Percentiles rank a stretch among this genome's conserved stretches.
These are phyloP conservation scores for Vireo altiloquus DNA, from an alignment of 2,113 vertebrate genomes.

Conservation along the genomic window DNA sequence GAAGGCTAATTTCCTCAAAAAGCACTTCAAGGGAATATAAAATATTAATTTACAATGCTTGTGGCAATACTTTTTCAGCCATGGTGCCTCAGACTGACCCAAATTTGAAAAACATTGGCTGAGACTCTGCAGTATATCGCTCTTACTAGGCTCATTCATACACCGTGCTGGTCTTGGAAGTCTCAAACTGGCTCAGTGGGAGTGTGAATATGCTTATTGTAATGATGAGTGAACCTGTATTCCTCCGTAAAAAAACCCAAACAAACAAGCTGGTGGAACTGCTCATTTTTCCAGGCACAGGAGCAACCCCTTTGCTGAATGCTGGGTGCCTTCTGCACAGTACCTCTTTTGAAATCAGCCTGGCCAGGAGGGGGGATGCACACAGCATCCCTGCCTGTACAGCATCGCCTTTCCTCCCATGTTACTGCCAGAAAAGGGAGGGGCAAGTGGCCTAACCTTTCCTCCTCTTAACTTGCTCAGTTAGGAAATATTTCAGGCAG, in stretches of 20 bases:
- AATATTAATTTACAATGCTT: slow-evolving; percentile 29
- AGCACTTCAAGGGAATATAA: slow-evolving; percentile 34
- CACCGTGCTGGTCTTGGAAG: not conserved
- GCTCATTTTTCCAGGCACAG: not conserved
- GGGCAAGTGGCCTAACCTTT: accelerated
- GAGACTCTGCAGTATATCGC: not conserved
- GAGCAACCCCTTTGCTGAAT: not conserved
- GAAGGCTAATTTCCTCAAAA: slow-evolving; percentile 40
- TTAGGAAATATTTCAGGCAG: not conserved
- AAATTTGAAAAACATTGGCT: not conserved
- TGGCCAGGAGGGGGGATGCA: not conserved
- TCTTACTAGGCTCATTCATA: slow-evolving; percentile 40
- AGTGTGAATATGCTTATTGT: slow-evolving; percentile 18
- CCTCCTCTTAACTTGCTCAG: not conserved
- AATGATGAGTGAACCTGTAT: slow-evolving; percentile 44
- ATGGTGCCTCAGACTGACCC: not conserved
- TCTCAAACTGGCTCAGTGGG: not conserved
- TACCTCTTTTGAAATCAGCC: not conserved
- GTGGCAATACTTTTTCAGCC: not conserved
- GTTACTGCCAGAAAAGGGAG: not conserved
- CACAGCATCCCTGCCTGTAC: accelerated
- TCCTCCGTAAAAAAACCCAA: not conserved
- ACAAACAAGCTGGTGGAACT: not conserved
- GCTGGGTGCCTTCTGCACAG: not conserved
- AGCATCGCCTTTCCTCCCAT: not conserved